Evolutionary conservation across 2,797 vertebrate genomes (phyloP).

Genomic region (Novumbra hubbsi): DNA sequence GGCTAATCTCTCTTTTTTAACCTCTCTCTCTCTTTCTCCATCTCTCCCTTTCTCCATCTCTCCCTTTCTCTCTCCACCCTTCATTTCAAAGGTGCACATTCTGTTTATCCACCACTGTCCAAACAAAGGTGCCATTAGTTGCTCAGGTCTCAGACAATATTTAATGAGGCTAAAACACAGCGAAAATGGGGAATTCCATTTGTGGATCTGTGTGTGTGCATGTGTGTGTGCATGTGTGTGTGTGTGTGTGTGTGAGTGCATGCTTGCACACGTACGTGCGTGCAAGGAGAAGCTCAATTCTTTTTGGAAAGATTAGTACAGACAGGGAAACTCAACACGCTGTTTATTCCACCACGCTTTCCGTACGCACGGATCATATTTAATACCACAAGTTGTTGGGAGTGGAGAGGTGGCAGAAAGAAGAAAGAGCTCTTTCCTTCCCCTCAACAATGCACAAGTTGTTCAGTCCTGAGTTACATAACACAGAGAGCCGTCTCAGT

Average conservation of each 20-base stretch:
- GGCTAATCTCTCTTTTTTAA: background rate
- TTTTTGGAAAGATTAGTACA: constrained; percentile 69
- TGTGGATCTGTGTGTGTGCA: constrained; percentile 18
- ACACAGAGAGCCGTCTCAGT: constrained; percentile 44
- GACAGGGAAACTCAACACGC: constrained; percentile 65
- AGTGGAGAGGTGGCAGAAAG: constrained; percentile 40
- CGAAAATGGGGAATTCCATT: constrained; percentile 52
- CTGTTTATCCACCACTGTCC: constrained; percentile 45
- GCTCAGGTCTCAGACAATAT: constrained; percentile 51
- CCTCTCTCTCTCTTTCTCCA: background rate
- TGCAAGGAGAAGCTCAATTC: constrained; percentile 53
- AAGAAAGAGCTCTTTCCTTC: constrained; percentile 55
- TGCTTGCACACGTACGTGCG: background rate
- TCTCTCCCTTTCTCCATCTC: background rate
- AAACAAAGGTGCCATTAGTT: constrained; percentile 63
- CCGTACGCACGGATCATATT: constrained; percentile 62
- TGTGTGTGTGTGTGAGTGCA: too few relatives aligned
- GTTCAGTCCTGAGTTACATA: constrained; percentile 53
- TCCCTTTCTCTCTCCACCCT: constrained; percentile 16
- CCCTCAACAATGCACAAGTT: constrained; percentile 56
- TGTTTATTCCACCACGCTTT: constrained; percentile 71
- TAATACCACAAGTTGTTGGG: constrained; percentile 59
- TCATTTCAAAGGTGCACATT: constrained; percentile 27
- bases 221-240: background rate
- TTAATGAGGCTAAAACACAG: constrained; percentile 64